phyloP scores from a whole-genome alignment of 2,113 vertebrate species.

The Lates calcarifer region DNA sequence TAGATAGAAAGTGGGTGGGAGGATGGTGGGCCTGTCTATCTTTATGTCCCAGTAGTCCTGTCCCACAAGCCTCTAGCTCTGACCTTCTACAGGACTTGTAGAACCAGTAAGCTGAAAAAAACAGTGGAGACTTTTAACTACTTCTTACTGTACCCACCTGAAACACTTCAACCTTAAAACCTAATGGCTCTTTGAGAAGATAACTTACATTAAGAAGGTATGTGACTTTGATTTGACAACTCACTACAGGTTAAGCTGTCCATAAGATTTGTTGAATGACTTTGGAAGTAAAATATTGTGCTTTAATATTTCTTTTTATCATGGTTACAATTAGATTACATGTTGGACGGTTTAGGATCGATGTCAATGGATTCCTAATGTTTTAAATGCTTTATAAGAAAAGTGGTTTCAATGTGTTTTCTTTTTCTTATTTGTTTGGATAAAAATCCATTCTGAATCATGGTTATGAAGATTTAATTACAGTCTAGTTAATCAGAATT shows the following conservation, averaged over 20 bases:
- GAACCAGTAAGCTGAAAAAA: constrained; percentile 16
- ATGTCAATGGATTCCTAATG: not conserved
- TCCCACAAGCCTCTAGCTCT: constrained; percentile 58
- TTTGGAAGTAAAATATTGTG: not conserved
- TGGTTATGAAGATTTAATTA: not conserved
- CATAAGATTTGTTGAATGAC: not conserved
- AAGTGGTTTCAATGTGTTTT: not conserved
- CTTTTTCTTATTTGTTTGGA: not conserved
- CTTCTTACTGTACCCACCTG: not conserved
- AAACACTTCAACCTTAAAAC: not conserved
- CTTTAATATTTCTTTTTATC: not conserved
- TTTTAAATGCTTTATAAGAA: not conserved
- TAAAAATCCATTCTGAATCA: not conserved
- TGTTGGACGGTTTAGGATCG: not conserved
- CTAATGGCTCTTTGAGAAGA: constrained; percentile 30
- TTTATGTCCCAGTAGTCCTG: constrained; percentile 60
- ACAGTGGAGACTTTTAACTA: constrained; percentile 3
- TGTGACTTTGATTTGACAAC: constrained; percentile 24
- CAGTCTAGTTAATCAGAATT: not conserved
- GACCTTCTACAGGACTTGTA: constrained; percentile 52
- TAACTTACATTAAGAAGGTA: constrained; percentile 41
- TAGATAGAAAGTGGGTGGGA: constrained; percentile 57
- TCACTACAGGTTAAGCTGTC: not conserved
- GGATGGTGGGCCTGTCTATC: constrained; percentile 51
- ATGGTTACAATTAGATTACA: not conserved